Evolutionary conservation across 2,888 invertebrate species (phyloP).

Genomic region (Dicranocentrus wangi): DNA sequence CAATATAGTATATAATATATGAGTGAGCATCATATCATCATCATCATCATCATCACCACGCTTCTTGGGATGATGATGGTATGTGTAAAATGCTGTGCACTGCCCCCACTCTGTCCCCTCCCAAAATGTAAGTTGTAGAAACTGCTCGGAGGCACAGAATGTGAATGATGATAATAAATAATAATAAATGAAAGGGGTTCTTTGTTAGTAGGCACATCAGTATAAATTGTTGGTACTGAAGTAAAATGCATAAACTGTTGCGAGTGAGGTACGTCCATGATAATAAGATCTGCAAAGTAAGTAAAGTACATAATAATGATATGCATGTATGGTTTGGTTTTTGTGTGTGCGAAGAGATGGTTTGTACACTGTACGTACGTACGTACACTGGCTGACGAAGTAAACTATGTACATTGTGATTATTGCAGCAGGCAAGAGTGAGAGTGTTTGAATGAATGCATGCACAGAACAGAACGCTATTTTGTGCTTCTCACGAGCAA

Average conservation of each 20-base stretch:
- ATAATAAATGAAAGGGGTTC: constrained; percentile 37
- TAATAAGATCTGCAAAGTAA: constrained; percentile 8
- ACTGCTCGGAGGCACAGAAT: constrained; percentile 26
- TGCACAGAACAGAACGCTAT: constrained; percentile 34
- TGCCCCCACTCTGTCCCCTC: constrained; percentile 22
- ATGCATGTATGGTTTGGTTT: background rate
- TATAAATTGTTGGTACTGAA: constrained; percentile 4
- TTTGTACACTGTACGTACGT: background rate
- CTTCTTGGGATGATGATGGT: background rate
- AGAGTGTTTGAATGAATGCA: constrained; percentile 65
- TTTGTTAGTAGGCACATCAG: constrained; percentile 21
- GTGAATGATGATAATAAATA: constrained; percentile 37
- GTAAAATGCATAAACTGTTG: constrained; percentile 18
- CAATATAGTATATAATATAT: too few species aligned
- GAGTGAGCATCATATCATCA: background rate
- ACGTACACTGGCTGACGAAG: too few species aligned
- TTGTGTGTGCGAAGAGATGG: background rate
- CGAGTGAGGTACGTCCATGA: constrained; percentile 19
- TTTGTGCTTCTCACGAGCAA: constrained; percentile 43
- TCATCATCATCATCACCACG: background rate
- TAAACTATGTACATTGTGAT: constrained; percentile 25
- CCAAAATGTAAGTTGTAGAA: constrained; percentile 12
- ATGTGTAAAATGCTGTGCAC: constrained; percentile 22
- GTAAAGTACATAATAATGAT: background rate
- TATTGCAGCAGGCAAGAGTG: constrained; percentile 58